Conservation (phyloP, 2,113 vertebrate genomes). For the Ranitomeya imitator region DNA sequence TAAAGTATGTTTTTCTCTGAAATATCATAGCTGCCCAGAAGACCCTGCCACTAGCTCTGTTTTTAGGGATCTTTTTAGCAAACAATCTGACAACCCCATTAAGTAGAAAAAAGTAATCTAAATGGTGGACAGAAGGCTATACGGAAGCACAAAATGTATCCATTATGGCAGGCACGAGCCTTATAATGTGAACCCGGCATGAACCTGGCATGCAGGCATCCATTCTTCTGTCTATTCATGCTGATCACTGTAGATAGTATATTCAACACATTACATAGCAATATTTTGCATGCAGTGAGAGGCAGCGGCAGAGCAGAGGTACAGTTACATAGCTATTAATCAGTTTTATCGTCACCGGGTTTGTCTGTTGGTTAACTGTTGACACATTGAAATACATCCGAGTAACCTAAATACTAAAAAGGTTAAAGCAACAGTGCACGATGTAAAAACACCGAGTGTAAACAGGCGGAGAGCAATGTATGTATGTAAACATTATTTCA, state of each 20-base stretch:
- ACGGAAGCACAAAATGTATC: not conserved
- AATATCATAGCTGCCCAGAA: too few relatives aligned
- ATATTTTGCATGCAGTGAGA: slow-evolving; percentile 16
- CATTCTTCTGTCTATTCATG: not conserved
- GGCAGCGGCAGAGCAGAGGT: slow-evolving; percentile 30
- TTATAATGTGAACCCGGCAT: not conserved
- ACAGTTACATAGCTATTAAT: slow-evolving; percentile 40
- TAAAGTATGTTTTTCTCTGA: too few relatives aligned
- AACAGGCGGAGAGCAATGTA: slow-evolving; percentile 37
- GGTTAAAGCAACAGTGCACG: slow-evolving; percentile 31
- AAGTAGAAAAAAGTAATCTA: not conserved
- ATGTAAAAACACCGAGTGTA: slow-evolving; percentile 37
- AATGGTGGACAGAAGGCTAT: not conserved
- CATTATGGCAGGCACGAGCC: not conserved
- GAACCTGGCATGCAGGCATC: not conserved
- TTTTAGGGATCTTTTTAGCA: too few relatives aligned
- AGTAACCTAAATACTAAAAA: slow-evolving; percentile 43
- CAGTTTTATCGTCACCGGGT: slow-evolving; percentile 26
- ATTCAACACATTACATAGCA: slow-evolving; percentile 3
- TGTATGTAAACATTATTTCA: slow-evolving; percentile 53
- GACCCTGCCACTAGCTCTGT: too few relatives aligned
- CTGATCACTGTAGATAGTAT: slow-evolving; percentile 23
- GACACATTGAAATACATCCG: slow-evolving; percentile 37
- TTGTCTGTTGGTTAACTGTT: slow-evolving; percentile 39
- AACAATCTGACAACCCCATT: too few relatives aligned